Percentiles rank a stretch among this genome's conserved stretches.
phyloP scores from a whole-genome alignment of 2,888 invertebrate species.

The Synergus itoensis region DNA sequence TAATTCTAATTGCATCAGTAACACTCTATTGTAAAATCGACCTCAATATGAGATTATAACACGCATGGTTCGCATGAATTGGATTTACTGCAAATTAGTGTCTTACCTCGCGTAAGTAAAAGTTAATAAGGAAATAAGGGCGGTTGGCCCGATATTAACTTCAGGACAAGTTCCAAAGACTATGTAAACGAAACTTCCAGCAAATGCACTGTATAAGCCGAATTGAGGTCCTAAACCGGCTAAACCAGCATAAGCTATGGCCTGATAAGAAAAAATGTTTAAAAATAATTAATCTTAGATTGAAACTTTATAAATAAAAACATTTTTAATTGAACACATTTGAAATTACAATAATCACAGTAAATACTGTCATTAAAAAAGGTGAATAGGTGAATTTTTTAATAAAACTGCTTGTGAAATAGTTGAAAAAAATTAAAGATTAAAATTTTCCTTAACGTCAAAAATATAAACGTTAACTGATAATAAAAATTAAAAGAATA shows the following conservation, averaged over 20 bases:
- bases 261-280: slow-evolving; percentile 56
- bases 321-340: too few relatives aligned
- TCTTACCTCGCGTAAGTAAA: slow-evolving; percentile 80
- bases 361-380: too few relatives aligned
- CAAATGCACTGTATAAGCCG: slow-evolving; percentile 90
- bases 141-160: slow-evolving; percentile 86
- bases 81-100: slow-evolving; percentile 41
- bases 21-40: slow-evolving; percentile 9
- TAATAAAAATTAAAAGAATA: slow-evolving; percentile 60
- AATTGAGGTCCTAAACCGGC: slow-evolving; percentile 81
- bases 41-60: slow-evolving; percentile 17
- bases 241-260: slow-evolving; percentile 71
- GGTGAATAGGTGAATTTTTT: too few relatives aligned
- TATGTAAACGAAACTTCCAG: slow-evolving; percentile 88
- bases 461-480: background rate
- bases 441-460: too few relatives aligned
- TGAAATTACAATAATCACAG: too few relatives aligned
- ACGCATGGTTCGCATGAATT: background rate
- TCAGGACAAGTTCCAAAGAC: slow-evolving; percentile 87
- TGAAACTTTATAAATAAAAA: too few relatives aligned
- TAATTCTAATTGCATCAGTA: slow-evolving; percentile 32
- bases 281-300: too few relatives aligned
- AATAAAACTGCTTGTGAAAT: background rate
- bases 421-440: background rate
- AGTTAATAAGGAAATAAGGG: slow-evolving; percentile 87